Base-by-base conservation (phyloP, 2,113 vertebrate species). In the Archilochus colubris region DNA sequence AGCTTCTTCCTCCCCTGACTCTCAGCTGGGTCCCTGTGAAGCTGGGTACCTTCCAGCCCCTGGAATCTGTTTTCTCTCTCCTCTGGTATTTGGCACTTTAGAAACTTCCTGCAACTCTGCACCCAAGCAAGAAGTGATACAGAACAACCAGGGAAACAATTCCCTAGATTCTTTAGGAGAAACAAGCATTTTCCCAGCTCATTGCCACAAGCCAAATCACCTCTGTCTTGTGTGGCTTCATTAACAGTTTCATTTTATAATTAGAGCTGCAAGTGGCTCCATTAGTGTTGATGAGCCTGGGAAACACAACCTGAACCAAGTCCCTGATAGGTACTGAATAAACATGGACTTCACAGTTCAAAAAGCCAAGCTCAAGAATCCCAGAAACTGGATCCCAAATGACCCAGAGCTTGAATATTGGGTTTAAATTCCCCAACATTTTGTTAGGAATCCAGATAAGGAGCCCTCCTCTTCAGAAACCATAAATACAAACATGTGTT, bases 321-420 rank as follows among this genome's bases (percentile, higher is more conserved):
- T n/a, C 83, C 72, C 76, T 61, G 67, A 76, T 2, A 59, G 70
- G 50, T 33, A 28, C 79, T 55, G 31, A 85, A 58, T 12, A 91
- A 93, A 91, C 70, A 43, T 2, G 21, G 82, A 19, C 55, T 59
- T 54, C 48, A 22, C 73, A 51, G 68, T 17, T 51, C 38, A 43
- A 21, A 16, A 54, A 44, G 31, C 20, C 63, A 28, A 28, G 27
- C 51, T 89, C 21, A 27, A 59, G 24, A 88, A 72, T 15, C 18
- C 43, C 76, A 82, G 62, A 30, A 28, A n/a, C 0, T 4, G 43
- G 54, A 53, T 33, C 80, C 27, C n/a, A 8, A 9, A 3, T 2
- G 24, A 27, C 0, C n/a, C n/a, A 86, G 31, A 53, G 20, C 7
- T 2, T 1, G 7, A 4, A 21, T 2, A 3, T 1, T 8, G 4